These are phyloP conservation scores for Eupithecia subumbrata DNA, from an alignment of 2,888 invertebrate species.

Conservation along the genomic window DNA sequence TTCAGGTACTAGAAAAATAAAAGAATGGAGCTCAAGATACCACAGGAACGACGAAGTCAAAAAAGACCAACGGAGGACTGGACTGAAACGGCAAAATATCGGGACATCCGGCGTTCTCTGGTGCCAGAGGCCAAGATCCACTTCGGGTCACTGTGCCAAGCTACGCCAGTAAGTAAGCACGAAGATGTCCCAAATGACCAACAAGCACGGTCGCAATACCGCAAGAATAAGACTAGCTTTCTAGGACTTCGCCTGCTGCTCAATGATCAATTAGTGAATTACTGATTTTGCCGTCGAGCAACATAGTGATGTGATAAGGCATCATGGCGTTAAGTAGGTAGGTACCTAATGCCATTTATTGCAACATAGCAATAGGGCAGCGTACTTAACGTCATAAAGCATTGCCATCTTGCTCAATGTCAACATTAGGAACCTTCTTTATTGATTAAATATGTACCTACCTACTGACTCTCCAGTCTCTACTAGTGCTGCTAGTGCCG, in stretches of 20 bases:
- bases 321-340: background rate
- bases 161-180: background rate
- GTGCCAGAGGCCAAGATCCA: background rate
- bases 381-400: background rate
- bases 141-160: background rate
- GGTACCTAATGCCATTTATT: no score
- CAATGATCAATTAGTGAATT: background rate
- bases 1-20: background rate
- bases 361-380: no score
- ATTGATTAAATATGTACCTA: background rate
- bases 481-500: background rate
- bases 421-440: background rate
- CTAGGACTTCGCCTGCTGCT: background rate
- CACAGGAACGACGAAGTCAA: background rate
- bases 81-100: background rate
- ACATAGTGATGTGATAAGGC: background rate
- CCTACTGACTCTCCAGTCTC: background rate
- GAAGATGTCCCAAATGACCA: background rate
- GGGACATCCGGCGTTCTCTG: background rate
- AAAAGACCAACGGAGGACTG: background rate
- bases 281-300: background rate
- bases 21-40: background rate
- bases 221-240: background rate
- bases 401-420: background rate
- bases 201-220: conserved; percentile 4